Percentiles rank a stretch among this genome's conserved stretches.
These are phyloP conservation scores for Sitta carolinensis DNA, from an alignment of 2,797 vertebrate species.

Conservation along the genomic window DNA sequence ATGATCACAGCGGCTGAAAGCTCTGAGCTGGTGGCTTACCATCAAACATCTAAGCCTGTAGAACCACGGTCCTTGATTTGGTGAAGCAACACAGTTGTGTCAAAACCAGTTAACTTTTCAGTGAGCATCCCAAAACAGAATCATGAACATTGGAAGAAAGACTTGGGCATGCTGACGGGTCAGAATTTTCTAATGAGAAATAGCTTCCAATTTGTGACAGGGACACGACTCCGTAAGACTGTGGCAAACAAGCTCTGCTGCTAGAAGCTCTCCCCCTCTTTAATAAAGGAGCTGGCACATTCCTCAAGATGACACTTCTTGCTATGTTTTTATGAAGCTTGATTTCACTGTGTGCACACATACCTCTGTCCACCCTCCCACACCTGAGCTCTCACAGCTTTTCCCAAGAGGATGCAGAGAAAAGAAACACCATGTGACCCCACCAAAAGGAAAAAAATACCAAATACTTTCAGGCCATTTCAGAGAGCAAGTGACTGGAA, in stretches of 20 bases:
- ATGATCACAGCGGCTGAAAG: neutral
- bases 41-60: neutral
- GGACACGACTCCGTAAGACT: fast-evolving
- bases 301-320: neutral
- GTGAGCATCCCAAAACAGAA: neutral
- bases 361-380: neutral
- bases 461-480: neutral
- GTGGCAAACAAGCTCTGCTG: neutral
- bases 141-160: neutral
- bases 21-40: neutral
- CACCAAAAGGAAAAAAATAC: neutral
- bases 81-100: neutral
- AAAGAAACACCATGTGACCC: neutral
- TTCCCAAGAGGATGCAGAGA: neutral
- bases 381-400: neutral
- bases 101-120: neutral
- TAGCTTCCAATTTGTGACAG: neutral
- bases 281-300: neutral
- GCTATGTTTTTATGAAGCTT: neutral
- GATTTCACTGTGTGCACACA: neutral
- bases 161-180: neutral
- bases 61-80: neutral
- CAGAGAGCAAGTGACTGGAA: neutral
- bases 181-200: neutral
- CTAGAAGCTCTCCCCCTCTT: neutral